Conservation (phyloP, 2,113 vertebrate species). For the Acanthisitta chloris region DNA sequence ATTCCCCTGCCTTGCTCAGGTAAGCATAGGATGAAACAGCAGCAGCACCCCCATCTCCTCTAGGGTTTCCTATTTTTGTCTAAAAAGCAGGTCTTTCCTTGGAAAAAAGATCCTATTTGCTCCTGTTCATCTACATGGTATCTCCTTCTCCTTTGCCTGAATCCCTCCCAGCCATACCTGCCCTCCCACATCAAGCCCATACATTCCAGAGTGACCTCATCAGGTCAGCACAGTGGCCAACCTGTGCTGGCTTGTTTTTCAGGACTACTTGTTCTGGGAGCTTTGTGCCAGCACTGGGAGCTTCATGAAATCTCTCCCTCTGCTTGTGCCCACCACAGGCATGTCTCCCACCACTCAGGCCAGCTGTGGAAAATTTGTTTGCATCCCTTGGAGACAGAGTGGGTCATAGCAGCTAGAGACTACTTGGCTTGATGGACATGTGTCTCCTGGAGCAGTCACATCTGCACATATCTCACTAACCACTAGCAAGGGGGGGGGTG, state of each 20-base stretch:
- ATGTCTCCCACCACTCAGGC: rapidly evolving
- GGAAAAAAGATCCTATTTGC: not conserved
- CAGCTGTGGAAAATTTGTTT: not conserved
- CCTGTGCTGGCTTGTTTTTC: not conserved
- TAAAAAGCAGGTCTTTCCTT: not conserved
- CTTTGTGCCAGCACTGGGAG: not conserved
- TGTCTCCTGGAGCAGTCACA: not conserved
- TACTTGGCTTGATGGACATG: not conserved
- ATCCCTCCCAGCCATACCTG: not conserved
- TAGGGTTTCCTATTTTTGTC: not conserved
- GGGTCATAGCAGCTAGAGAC: not conserved
- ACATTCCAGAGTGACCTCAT: rapidly evolving
- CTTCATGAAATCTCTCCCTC: not conserved
- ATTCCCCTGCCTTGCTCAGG: not conserved
- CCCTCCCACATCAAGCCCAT: not conserved
- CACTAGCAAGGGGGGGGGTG: no score
- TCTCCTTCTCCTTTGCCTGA: not conserved
- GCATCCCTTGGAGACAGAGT: no score
- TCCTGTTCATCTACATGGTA: not conserved
- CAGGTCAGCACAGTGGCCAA: not conserved
- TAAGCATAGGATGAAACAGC: not conserved
- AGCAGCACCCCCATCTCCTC: not conserved
- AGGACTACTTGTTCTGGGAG: not conserved
- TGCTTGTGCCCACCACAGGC: not conserved
- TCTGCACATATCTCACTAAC: not conserved